Base-by-base conservation (phyloP, 2,797 vertebrate genomes). In the Myotis pilosus region DNA sequence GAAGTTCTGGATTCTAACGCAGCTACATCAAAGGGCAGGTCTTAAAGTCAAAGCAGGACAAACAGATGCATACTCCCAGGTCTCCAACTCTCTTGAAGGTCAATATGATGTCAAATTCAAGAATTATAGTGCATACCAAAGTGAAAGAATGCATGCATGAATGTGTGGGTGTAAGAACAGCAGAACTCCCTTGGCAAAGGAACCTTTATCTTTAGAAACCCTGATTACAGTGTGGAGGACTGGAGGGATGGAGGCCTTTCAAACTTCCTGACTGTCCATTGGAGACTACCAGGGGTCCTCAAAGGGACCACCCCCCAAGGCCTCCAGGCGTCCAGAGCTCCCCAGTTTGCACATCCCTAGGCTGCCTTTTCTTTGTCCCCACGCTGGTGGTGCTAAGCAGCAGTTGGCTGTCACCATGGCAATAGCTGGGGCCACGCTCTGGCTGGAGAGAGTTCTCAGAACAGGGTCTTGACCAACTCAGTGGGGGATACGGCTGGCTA, bases 331-430 rank as follows among this genome's bases (percentile, higher is more conserved):
- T 20, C 30, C 60, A 33, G 15, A 17, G 78, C 33, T 88, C 86
- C 44, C 66, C 22, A 22, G 19, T 17, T 30, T 66, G 30, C 15
- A 28, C 74, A 71, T 36, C 23, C 13, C 51, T 93, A 8, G 8
- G 74, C 72, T 36, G 51, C 62, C 55, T 36, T 86, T 93, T 86
- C 72, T 92, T 86, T 44, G 19, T 90, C 80, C 88, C 94, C 74
- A 87, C 75, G 88, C 92, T 89, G 79, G 92, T 94, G 96, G 93
- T 91, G 96, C 97, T 97, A 93, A 93, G 93, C 71, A 95, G 93
- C 94, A 76, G 84, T 69, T 72, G 64, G 80, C 90, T 84, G 83
- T 97, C 86, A 8, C 96, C 92, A 96, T 91, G 96, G 96, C 68
- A 92, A 96, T 83, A 80, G 94, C 86, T 69, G 71, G 89, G 94